Evolutionary conservation across 2,113 vertebrate genomes (phyloP).

Genomic region (Clarias batrachus): DNA sequence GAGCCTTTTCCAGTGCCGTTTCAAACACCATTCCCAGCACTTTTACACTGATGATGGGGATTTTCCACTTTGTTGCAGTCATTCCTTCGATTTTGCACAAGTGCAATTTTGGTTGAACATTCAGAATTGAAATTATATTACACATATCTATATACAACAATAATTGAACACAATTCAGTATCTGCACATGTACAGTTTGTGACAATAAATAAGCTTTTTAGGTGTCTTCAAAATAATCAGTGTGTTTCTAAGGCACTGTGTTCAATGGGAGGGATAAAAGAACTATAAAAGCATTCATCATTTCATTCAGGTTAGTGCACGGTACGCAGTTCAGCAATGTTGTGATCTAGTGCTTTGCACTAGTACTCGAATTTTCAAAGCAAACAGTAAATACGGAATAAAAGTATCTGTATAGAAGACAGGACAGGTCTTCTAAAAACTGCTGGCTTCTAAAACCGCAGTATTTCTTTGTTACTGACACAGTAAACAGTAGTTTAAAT

Average conservation of each 20-base stretch:
- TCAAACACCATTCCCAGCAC: background rate
- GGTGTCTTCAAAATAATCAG: background rate
- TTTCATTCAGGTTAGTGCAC: background rate
- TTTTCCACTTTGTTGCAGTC: background rate
- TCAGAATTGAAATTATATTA: slow-evolving; percentile 8
- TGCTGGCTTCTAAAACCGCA: slow-evolving; percentile 5
- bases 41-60: background rate
- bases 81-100: background rate
- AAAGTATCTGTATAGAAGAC: background rate
- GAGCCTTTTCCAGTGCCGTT: background rate
- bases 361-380: background rate
- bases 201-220: slow-evolving; percentile 28
- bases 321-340: slow-evolving; percentile 2
- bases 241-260: slow-evolving; percentile 8
- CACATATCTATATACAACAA: slow-evolving; percentile 9
- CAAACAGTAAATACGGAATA: background rate
- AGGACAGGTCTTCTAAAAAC: background rate
- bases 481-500: background rate
- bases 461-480: slow-evolving; percentile 5
- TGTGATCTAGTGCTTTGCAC: background rate
- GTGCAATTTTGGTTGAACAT: slow-evolving; percentile 20
- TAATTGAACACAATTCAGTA: slow-evolving; percentile 1
- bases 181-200: slow-evolving; percentile 7
- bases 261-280: background rate
- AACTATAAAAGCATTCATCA: background rate